Conservation (phyloP, 2,113 vertebrate genomes). For the Corythornis vintsioides region DNA sequence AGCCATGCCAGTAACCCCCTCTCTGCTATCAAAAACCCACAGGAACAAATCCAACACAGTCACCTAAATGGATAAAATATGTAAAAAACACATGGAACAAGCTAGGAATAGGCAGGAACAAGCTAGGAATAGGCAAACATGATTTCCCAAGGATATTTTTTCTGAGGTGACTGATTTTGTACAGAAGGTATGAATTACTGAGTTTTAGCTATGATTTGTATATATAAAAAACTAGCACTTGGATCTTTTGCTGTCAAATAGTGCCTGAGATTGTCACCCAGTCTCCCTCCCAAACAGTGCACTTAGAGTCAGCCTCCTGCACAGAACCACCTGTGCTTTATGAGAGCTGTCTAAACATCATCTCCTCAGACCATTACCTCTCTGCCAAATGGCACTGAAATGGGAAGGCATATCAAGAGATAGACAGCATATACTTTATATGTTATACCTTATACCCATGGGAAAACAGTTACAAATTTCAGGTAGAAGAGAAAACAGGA, state of each 20-base stretch:
- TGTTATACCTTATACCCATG: background rate
- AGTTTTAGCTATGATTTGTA: background rate
- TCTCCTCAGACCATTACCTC: background rate
- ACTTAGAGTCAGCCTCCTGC: background rate
- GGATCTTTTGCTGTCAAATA: background rate
- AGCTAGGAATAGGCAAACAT: background rate
- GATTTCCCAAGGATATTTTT: background rate
- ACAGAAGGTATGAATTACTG: background rate
- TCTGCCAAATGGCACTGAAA: background rate
- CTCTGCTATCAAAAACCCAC: background rate
- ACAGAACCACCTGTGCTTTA: background rate
- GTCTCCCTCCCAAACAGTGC: background rate
- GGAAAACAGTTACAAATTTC: background rate
- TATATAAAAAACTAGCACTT: background rate
- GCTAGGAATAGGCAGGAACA: background rate
- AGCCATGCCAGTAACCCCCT: background rate
- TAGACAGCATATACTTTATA: background rate
- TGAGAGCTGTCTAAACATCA: background rate
- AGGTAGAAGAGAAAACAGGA: background rate
- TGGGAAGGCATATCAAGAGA: background rate
- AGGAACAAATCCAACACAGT: background rate
- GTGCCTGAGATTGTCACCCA: background rate
- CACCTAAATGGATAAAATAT: constrained; percentile 5
- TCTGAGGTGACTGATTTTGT: background rate
- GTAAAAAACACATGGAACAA: background rate